These are phyloP conservation scores for Percina caprodes DNA, from an alignment of 2,113 vertebrate species.

Conservation along the genomic window DNA sequence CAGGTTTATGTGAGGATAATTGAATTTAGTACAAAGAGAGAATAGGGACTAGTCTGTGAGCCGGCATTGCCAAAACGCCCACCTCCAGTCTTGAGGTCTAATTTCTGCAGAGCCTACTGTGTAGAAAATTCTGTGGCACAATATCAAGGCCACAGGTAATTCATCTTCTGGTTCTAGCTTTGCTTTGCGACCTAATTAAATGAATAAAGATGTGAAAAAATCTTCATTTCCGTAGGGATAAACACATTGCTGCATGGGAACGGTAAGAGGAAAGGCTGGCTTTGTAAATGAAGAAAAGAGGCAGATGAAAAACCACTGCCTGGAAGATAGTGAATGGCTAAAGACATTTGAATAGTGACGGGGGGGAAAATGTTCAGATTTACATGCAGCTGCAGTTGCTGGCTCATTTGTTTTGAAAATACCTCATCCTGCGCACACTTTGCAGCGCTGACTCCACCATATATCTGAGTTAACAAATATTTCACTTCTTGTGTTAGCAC, in stretches of 20 bases:
- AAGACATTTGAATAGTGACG: conserved; percentile 64
- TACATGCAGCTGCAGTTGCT: conserved; percentile 72
- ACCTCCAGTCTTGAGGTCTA: conserved; percentile 65
- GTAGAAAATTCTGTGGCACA: conserved; percentile 61
- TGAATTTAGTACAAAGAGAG: conserved; percentile 67
- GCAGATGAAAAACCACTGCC: conserved; percentile 57
- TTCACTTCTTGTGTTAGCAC: conserved; percentile 61
- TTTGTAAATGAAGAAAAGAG: conserved; percentile 64
- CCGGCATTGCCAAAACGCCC: conserved; percentile 60
- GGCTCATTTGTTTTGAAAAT: conserved; percentile 80
- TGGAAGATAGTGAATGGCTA: conserved; percentile 57
- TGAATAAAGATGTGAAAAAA: conserved; percentile 76
- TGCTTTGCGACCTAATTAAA: conserved; percentile 78
- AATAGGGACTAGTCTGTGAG: conserved; percentile 49
- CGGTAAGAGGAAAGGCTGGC: conserved; percentile 60
- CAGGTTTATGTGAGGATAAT: conserved; percentile 64
- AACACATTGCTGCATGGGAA: conserved; percentile 67
- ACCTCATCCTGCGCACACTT: conserved; percentile 65
- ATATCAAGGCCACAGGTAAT: conserved; percentile 78
- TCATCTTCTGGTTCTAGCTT: conserved; percentile 71
- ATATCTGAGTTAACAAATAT: conserved; percentile 72
- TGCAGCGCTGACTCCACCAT: conserved; percentile 56
- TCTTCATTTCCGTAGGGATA: conserved; percentile 75
- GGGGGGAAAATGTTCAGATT: conserved; percentile 56
- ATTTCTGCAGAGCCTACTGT: conserved; percentile 67